phyloP scores from a whole-genome alignment of 2,797 vertebrate genomes.

The Merluccius polli region DNA sequence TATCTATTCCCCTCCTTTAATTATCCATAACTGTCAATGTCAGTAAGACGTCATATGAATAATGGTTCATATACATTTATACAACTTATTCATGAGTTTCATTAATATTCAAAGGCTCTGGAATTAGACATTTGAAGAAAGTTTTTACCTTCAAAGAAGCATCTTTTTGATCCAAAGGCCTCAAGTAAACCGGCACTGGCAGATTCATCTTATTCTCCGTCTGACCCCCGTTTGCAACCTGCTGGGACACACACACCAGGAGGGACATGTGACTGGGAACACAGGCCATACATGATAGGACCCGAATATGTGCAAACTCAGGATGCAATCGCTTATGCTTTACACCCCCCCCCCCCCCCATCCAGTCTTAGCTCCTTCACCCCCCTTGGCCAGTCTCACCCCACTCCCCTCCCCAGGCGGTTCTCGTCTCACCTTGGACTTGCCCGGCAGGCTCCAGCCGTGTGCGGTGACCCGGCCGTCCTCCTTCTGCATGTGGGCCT shows the following conservation, averaged over 20 bases:
- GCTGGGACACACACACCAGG: neutral
- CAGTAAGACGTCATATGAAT: neutral
- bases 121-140: neutral
- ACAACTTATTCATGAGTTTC: neutral
- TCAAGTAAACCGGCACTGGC: constrained; percentile 93
- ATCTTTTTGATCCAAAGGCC: constrained; percentile 93
- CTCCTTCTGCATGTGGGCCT: constrained; percentile 92
- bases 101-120: neutral
- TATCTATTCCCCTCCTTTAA: neutral
- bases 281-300: no score
- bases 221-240: constrained; percentile 80
- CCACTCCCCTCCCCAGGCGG: no score
- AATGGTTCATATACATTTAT: neutral
- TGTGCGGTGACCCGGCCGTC: constrained; percentile 89
- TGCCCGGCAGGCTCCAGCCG: constrained; percentile 92
- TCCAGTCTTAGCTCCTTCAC: no score
- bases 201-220: constrained; percentile 90
- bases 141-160: constrained; percentile 89
- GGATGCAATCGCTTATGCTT: no score
- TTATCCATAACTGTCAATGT: neutral
- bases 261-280: no score
- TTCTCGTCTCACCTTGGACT: constrained; percentile 63
- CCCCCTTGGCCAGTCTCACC: neutral
- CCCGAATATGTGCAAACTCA: no score
- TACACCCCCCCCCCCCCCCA: no score